Conservation (phyloP, 1,140 invertebrate genomes). For the Bursaphelenchus mucronatus region DNA sequence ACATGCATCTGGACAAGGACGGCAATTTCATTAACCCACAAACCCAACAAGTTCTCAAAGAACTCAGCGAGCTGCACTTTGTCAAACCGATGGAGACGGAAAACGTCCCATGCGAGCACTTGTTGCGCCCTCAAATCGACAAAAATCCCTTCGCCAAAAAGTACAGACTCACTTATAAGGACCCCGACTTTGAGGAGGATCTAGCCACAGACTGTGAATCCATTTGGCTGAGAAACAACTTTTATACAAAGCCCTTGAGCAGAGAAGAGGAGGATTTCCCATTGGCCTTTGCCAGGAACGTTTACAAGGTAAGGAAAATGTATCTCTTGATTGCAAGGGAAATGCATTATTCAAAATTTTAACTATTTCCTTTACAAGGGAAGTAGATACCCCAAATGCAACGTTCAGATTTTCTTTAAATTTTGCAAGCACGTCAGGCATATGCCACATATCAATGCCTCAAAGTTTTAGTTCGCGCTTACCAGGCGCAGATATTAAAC, state of each 20-base stretch:
- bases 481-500: too few relatives aligned
- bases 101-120: background rate
- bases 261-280: constrained; percentile 6
- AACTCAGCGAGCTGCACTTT: background rate
- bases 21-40: too few relatives aligned
- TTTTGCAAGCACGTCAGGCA: too few relatives aligned
- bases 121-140: constrained; percentile 4
- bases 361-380: too few relatives aligned
- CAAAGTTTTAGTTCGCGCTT: too few relatives aligned
- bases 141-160: background rate
- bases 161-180: background rate
- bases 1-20: too few relatives aligned
- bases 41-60: too few relatives aligned
- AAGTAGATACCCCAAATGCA: too few relatives aligned
- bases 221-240: constrained; percentile 10
- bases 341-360: too few relatives aligned
- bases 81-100: background rate
- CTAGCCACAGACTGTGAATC: background rate
- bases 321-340: background rate
- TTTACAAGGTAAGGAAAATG: constrained; percentile 2
- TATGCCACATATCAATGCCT: too few relatives aligned
- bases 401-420: too few relatives aligned
- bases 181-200: background rate
- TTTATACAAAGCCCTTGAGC: constrained; percentile 1
- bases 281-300: constrained; percentile 6